Base-by-base conservation (phyloP, 2,888 invertebrate species). In the Augiades crinisus region DNA sequence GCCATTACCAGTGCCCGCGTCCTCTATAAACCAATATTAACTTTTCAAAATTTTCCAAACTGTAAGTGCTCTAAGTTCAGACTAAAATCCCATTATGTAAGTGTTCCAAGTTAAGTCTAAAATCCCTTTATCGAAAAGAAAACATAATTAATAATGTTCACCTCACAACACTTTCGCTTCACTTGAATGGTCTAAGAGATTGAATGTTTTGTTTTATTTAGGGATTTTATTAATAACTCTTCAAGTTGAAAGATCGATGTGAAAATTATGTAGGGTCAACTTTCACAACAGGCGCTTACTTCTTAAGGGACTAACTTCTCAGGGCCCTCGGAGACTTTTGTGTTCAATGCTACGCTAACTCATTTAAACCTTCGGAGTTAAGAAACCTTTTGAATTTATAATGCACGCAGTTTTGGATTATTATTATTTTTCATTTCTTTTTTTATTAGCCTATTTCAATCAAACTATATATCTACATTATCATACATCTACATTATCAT, bases 101-200 rank as follows among this genome's bases (percentile, higher is more conserved):
- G 59, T 58, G 66, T 67, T 67, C 67, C 66, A 72, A 65, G 78
- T 78, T 77, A 76, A 71, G 72, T 69, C 68, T 68, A 70, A 76
- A 77, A 71, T 67, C 70, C 70, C 70, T 68, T 75, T 77, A 74
- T 71, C 74, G 67, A 60, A 60, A 61, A 68, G n/a, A 70, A 67
- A 68, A 68, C 67, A 54, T 72, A 77, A 77, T 78, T 76, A 68
- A 70, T 57, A 74, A 80, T 79, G 63, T 81, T 79, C 72, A 59
- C 58, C 56, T 68, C 72, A 70, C 77, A 70, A 69, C 68, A 70
- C 63, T 53, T 54, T 49, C 58, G 65, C 65, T 67, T 62, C 60
- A 63, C 55, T 63, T 70, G 61, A 58, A 63, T 59, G 57, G 59
- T 61, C 63, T 62, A 64, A 64, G 66, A 64, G 63, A 36, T 44